Evolutionary conservation across 1,140 invertebrate species (phyloP).

Genomic region (Drosophila baimaii): DNA sequence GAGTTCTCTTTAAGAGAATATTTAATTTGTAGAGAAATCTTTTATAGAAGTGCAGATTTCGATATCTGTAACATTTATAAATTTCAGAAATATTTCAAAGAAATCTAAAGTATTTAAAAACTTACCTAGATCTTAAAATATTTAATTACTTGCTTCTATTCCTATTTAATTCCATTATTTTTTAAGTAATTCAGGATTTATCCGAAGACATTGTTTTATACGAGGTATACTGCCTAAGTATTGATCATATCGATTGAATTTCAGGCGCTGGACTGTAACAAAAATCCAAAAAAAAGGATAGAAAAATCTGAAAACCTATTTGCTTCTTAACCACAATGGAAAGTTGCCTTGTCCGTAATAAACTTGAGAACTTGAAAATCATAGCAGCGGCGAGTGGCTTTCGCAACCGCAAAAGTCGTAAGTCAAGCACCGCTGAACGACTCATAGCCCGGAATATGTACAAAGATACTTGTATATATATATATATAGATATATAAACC

Average conservation of each 20-base stretch:
- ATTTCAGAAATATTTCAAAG: too few relatives aligned
- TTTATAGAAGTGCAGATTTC: too few relatives aligned
- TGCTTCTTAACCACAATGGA: slow-evolving; percentile 67
- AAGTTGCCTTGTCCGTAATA: slow-evolving; percentile 54
- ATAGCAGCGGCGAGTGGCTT: slow-evolving; percentile 68
- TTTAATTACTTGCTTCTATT: too few relatives aligned
- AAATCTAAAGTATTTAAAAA: too few relatives aligned
- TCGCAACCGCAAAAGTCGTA: slow-evolving; percentile 77
- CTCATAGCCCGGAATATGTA: slow-evolving; percentile 10
- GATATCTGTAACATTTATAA: too few relatives aligned
- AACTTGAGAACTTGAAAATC: slow-evolving; percentile 73
- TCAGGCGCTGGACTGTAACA: background rate
- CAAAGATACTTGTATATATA: background rate
- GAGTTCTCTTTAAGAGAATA: too few relatives aligned
- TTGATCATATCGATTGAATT: background rate
- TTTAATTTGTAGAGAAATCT: too few relatives aligned
- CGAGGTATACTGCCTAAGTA: too few relatives aligned
- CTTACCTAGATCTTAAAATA: too few relatives aligned
- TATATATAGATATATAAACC: slow-evolving; percentile 4
- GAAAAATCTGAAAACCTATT: slow-evolving; percentile 40
- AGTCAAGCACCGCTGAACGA: slow-evolving; percentile 64
- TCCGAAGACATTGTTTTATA: too few relatives aligned
- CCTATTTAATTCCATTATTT: too few relatives aligned
- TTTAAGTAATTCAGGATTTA: too few relatives aligned
- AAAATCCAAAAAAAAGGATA: slow-evolving; percentile 4